Evolutionary conservation across 2,888 invertebrate species (phyloP), one percentile per base, ranked within the genome.

Genomic region (Lasioglossum figueresi): DNA sequence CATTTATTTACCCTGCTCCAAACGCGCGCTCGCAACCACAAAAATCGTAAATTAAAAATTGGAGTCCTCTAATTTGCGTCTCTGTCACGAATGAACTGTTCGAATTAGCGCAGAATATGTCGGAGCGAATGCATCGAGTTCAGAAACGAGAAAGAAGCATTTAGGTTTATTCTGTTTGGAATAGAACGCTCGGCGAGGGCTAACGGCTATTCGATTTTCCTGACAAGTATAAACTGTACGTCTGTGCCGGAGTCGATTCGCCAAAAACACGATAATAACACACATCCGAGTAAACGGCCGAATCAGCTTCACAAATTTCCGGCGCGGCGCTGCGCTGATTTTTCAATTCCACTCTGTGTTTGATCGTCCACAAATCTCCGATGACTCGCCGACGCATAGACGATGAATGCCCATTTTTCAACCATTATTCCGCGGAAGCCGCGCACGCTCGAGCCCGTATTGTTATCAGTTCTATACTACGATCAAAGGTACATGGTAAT

Each of bases 331-430:
- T 37, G 82, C 83, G 82, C 84, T 79, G 85, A 90, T 82, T 90
- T 90, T 90, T 90, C 90, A 81, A 90, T 90, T 84, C 73, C 85
- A 85, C 85, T 79, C 82, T 74, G 83, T 82, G 66, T 66, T 71
- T 59, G 79, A 83, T 84, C 84, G 83, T 59, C 80, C 80, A 85
- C 82, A 88, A 90, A 88, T 90, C 83, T 86, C 90, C 90, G 90
- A 87, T 88, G 84, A 90, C 89, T 84, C 90, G 84, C 45, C 90
- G 82, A 87, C 75, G 77, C 85, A 56, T 76, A 74, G 73, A 81
- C 82, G 90, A 88, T 82, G 87, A 85, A 90, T 90, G 84, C 79
- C 84, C 90, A 80, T 88, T 89, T 88, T 89, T 81, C 72, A 43
- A 8, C 77, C 80, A 84, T 85, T 85, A 88, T 88, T 87, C 75